phyloP scores from a whole-genome alignment of 1,140 invertebrate genomes.

The Apolygus lucorum region DNA sequence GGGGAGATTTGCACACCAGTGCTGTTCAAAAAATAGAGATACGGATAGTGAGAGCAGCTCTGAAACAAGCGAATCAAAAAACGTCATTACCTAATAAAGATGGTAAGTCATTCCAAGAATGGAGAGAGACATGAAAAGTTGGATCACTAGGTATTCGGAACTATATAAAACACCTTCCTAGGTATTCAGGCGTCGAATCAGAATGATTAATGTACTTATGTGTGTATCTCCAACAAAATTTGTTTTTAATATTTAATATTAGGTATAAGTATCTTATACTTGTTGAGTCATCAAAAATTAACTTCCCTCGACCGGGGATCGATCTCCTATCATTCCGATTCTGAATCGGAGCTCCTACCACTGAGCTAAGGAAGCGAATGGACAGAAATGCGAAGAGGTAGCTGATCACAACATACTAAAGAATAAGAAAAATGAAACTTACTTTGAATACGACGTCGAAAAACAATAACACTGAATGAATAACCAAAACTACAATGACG shows the following conservation, averaged over 20 bases:
- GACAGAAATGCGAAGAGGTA: too few relatives aligned
- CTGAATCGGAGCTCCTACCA: background rate
- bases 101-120: too few relatives aligned
- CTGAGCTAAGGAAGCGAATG: background rate
- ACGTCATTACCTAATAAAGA: background rate
- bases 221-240: too few relatives aligned
- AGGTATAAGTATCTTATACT: too few relatives aligned
- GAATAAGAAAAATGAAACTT: constrained; percentile 21
- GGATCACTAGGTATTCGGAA: background rate
- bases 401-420: too few relatives aligned
- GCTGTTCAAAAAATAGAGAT: constrained; percentile 62
- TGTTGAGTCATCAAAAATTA: too few relatives aligned
- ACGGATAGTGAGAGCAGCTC: constrained; percentile 72
- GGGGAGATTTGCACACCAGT: constrained; percentile 62
- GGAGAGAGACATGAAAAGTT: too few relatives aligned
- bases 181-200: background rate
- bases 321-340: background rate
- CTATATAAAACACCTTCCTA: background rate
- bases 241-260: too few relatives aligned
- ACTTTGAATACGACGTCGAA: constrained; percentile 33
- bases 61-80: constrained; percentile 42
- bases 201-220: too few relatives aligned
- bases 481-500: constrained; percentile 24
- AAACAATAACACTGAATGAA: constrained; percentile 31
- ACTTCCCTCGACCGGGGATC: background rate